phyloP scores from a whole-genome alignment of 1,140 invertebrate species.

The Tetragnatha versicolor region DNA sequence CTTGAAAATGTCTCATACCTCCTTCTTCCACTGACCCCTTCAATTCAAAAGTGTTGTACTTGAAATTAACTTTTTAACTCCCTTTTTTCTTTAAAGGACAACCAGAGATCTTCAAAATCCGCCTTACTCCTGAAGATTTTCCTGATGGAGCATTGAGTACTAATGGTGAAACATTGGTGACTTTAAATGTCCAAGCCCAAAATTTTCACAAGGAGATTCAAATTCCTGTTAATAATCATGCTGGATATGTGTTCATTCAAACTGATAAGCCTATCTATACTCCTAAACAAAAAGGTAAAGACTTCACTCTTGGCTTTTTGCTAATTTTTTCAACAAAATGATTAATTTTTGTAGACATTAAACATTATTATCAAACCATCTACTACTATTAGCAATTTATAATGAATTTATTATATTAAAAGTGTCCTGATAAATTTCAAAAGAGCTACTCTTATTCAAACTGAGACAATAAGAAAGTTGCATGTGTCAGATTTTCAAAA shows the following conservation, averaged over 20 bases:
- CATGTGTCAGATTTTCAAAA: too few species aligned
- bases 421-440: too few species aligned
- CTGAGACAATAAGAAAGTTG: too few species aligned
- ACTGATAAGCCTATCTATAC: constrained; percentile 53
- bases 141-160: constrained; percentile 13
- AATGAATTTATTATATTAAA: too few species aligned
- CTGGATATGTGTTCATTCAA: constrained; percentile 47
- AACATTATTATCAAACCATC: background rate
- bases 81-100: constrained; percentile 12
- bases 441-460: too few species aligned
- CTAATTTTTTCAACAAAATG: background rate
- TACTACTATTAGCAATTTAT: background rate
- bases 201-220: constrained; percentile 42
- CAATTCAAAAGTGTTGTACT: too few species aligned
- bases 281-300: constrained; percentile 43
- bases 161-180: constrained; percentile 1
- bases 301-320: background rate
- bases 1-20: too few species aligned
- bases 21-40: too few species aligned
- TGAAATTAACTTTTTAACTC: too few species aligned
- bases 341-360: background rate
- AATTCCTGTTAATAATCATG: constrained; percentile 21
- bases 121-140: constrained; percentile 4
- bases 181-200: background rate
- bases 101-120: constrained; percentile 20